Percentiles rank a stretch among this genome's conserved stretches.
phyloP scores from a whole-genome alignment of 2,797 vertebrate species.

The Vultur gryphus region DNA sequence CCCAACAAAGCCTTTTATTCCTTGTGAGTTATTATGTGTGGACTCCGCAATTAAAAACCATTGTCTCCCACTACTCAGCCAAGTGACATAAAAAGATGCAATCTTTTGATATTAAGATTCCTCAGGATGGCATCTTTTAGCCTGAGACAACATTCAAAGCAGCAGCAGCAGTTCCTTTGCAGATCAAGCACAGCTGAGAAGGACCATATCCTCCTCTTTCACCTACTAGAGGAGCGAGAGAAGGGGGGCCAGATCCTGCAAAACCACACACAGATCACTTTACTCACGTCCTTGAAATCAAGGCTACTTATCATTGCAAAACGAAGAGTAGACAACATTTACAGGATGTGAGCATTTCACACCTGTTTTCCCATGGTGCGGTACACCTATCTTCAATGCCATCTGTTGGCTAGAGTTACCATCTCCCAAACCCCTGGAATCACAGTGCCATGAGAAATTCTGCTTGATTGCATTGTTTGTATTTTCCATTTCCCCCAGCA shows the following conservation, averaged over 20 bases:
- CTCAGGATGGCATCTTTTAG: neutral
- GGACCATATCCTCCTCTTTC: neutral
- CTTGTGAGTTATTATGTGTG: neutral
- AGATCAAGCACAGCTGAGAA: neutral
- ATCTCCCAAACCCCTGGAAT: neutral
- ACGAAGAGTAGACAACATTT: neutral
- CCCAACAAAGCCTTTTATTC: neutral
- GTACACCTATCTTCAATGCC: neutral
- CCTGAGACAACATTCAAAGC: neutral
- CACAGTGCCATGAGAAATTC: conserved; percentile 38
- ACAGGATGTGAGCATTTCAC: neutral
- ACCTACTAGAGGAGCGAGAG: neutral
- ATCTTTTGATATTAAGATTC: conserved; percentile 1
- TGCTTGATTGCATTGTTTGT: neutral
- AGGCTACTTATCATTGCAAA: neutral
- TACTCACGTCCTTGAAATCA: neutral
- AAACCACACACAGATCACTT: neutral
- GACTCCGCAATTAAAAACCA: neutral
- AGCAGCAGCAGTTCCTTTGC: neutral
- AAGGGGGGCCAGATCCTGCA: neutral
- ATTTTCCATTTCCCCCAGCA: conserved; percentile 22
- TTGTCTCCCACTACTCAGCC: neutral
- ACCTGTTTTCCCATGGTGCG: neutral
- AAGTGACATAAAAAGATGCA: neutral
- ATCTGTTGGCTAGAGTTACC: neutral